Evolutionary conservation across 2,888 invertebrate species (phyloP), one percentile per base, ranked within the genome.

Genomic region (Luffia ferchaultella): DNA sequence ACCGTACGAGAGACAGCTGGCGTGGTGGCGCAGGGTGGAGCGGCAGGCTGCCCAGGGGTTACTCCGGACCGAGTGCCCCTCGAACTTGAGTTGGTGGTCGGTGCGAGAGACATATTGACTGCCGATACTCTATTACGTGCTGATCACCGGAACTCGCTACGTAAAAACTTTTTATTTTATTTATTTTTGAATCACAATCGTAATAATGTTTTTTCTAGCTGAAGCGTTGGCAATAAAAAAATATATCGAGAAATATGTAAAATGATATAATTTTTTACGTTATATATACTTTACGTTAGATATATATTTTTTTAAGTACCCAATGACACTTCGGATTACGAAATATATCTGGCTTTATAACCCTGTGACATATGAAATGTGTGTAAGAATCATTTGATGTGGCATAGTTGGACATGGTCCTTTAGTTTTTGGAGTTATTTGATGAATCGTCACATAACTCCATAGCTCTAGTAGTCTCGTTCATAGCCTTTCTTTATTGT

Each of bases 121-220:
- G 86, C 91, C 0, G 90, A 91, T 62, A 88, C 88, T 19, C 74
- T 90, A 19, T 82, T 90, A 16, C 84, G 88, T 46, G 90, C 89
- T 2, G 90, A 82, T 53, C 79, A 79, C 54, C 66, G 69, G 1
- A 65, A 30, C 30, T 30, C 30, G 3, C 30, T 30, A 12, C 30
- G 30, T 30, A 7, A 30, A 12, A 12, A 30, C 12, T 30, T 30
- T 7, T 12, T 30, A 30, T 12, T 30, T 12, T 30, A 30, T 30
- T 30, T 12, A 30, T 3, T 30, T 7, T 12, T 12, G 30, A 30
- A 12, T 30, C 12, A 12, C 3, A 30, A 7, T 7, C 3, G 30
- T 30, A 7, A 30, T 30, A 7, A 30, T 30, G 12, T 30, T 7
- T 30, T 3, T 3, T 12, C 3, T 30, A 12, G 12, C 30, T 30